Conservation (phyloP, 2,797 vertebrate species). For the Phalanger gymnotis region DNA sequence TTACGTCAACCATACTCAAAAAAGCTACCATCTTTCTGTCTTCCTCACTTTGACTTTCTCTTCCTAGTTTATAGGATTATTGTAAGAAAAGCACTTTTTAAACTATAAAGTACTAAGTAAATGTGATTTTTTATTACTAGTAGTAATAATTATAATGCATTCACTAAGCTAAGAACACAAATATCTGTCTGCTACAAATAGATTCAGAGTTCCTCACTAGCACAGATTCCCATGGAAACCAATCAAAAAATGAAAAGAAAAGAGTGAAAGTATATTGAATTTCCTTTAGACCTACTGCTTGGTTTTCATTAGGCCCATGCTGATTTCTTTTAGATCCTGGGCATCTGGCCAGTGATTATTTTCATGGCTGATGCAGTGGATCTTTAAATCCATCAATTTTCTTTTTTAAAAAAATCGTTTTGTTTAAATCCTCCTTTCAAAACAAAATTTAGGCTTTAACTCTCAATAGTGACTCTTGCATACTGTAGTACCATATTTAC, state of each 20-base stretch:
- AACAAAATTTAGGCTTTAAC: conserved; percentile 56
- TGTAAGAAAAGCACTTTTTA: background rate
- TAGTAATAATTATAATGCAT: conserved; percentile 25
- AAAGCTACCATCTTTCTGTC: conserved; percentile 41
- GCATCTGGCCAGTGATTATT: conserved; percentile 75
- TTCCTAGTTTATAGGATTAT: conserved; percentile 15
- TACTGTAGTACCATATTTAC: conserved; percentile 37
- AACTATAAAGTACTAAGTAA: background rate
- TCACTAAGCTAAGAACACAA: conserved; percentile 65
- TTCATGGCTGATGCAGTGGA: conserved; percentile 73
- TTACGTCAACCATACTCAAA: conserved; percentile 59
- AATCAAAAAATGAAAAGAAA: conserved; percentile 75
- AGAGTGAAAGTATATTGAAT: conserved; percentile 77
- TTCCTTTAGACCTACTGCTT: conserved; percentile 76
- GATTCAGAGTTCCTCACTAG: conserved; percentile 66
- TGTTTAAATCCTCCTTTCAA: conserved; percentile 57
- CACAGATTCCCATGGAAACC: conserved; percentile 80
- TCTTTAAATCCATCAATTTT: conserved; percentile 67
- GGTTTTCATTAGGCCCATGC: conserved; percentile 80
- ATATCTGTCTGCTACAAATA: conserved; percentile 69
- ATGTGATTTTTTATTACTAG: background rate
- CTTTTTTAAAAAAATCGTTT: conserved; percentile 67
- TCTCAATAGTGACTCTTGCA: conserved; percentile 55
- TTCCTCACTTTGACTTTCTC: conserved; percentile 64
- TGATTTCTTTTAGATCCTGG: conserved; percentile 79